These are phyloP conservation scores for Oedothorax gibbosus DNA, from an alignment of 1,140 invertebrate species.

Conservation along the genomic window DNA sequence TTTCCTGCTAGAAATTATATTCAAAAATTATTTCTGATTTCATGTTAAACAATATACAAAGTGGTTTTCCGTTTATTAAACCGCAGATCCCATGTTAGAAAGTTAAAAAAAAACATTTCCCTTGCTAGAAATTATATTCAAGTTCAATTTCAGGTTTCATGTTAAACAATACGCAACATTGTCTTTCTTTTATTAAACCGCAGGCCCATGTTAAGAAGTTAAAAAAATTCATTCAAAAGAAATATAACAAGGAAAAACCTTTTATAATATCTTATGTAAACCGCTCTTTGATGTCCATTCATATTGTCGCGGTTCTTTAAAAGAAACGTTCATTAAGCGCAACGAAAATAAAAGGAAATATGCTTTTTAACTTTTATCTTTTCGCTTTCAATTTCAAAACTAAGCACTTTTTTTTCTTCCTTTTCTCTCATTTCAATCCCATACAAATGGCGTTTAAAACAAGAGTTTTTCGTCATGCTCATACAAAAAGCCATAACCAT, in stretches of 20 bases:
- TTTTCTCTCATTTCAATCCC: conserved; percentile 23
- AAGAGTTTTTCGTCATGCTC: conserved; percentile 36
- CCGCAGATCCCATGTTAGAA: too few species aligned
- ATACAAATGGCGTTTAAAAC: conserved; percentile 39
- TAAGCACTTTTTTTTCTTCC: conserved; percentile 8
- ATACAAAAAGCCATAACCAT: conserved; percentile 40
- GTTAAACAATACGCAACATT: too few species aligned
- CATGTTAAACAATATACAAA: too few species aligned
- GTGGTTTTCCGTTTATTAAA: too few species aligned
- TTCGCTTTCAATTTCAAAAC: conserved; percentile 41
- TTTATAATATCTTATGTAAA: not conserved
- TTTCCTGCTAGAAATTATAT: too few species aligned
- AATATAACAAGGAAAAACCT: not conserved
- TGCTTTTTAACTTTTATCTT: conserved; percentile 21
- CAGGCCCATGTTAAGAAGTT: too few species aligned
- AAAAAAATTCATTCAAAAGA: too few species aligned
- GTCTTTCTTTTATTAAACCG: too few species aligned
- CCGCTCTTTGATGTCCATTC: not conserved
- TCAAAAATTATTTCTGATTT: too few species aligned
- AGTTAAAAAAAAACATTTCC: too few species aligned
- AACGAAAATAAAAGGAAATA: not conserved
- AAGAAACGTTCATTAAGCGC: not conserved
- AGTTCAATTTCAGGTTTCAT: too few species aligned
- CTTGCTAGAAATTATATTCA: too few species aligned
- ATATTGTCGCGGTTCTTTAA: not conserved